Conservation (phyloP, 2,113 vertebrate species). For the Dunckerocampus dactyliophorus region DNA sequence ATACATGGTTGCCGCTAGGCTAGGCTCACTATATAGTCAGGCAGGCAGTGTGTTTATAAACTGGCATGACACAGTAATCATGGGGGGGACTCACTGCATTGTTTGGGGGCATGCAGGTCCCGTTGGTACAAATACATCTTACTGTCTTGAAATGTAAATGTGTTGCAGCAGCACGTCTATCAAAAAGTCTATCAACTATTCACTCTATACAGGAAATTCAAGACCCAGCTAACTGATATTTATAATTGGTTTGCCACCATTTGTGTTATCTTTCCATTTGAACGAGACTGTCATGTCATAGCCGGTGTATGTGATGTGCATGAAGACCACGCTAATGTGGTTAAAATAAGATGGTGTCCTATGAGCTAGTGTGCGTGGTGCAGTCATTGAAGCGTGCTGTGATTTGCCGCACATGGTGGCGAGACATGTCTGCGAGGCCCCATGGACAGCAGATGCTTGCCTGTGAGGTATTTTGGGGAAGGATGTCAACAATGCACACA, state of each 20-base stretch:
- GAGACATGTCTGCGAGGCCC: slow-evolving; percentile 16
- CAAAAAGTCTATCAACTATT: too few relatives aligned
- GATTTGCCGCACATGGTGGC: slow-evolving; percentile 12
- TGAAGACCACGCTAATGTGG: background rate
- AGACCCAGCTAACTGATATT: too few relatives aligned
- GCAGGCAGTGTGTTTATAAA: background rate
- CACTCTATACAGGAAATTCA: too few relatives aligned
- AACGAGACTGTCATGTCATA: background rate
- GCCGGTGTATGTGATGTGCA: slow-evolving; percentile 1
- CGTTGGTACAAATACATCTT: background rate
- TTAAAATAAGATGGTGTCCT: background rate
- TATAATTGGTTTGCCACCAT: too few relatives aligned
- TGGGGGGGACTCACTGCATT: background rate
- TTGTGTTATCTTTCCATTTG: too few relatives aligned
- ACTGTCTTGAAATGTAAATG: background rate
- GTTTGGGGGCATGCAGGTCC: background rate
- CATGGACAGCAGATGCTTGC: slow-evolving; percentile 43
- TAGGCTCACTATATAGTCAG: too few relatives aligned
- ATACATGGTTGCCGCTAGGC: background rate
- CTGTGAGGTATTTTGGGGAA: slow-evolving; percentile 47
- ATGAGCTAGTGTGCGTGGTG: background rate
- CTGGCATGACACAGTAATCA: background rate
- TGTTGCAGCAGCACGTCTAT: background rate
- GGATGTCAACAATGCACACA: slow-evolving; percentile 41
- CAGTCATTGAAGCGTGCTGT: slow-evolving; percentile 8